Evolutionary conservation across 2,888 invertebrate genomes (phyloP), one percentile per base, ranked within the genome.

Genomic region (Ectobius pallidus): DNA sequence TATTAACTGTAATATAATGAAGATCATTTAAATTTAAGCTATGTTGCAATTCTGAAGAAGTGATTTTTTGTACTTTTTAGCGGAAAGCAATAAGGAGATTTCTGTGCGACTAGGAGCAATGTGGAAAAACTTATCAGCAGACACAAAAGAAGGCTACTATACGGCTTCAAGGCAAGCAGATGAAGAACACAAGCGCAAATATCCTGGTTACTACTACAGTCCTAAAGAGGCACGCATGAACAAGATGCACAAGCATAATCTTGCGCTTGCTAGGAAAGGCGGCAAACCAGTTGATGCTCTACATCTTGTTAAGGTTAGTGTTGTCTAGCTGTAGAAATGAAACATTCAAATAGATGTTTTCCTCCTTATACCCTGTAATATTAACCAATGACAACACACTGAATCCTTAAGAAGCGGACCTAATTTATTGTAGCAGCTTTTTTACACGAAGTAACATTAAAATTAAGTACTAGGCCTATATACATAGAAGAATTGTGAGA

Each of bases 51-150:
- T n/a, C n/a, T n/a, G n/a, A n/a, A n/a, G n/a, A n/a, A n/a, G n/a
- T n/a, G n/a, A n/a, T n/a, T n/a, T n/a, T n/a, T n/a, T n/a, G n/a
- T n/a, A n/a, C n/a, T n/a, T 65, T 73, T 58, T 75, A 83, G 83
- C 80, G 70, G 84, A 85, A 76, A 84, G 80, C 75, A 85, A 85
- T 78, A 85, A 85, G 77, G 83, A 83, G 71, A 86, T 86, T 75
- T 86, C 85, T 20, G 82, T 85, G 18, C 79, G 84, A 62, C 79
- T 86, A 70, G 85, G 86, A 11, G 79, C 81, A 39, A 83, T 86
- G 82, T 86, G 86, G 86, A 85, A 86, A 78, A 80, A 81, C 65
- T 78, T 86, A 69, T 77, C 80, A 1, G 76, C 79, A 2, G 82
- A 84, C 69, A 79, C 80, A 0, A 86, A 84, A 79, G 82, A 82